These are phyloP conservation scores for Eupithecia insigniata DNA, from an alignment of 2,888 invertebrate genomes.

Conservation along the genomic window DNA sequence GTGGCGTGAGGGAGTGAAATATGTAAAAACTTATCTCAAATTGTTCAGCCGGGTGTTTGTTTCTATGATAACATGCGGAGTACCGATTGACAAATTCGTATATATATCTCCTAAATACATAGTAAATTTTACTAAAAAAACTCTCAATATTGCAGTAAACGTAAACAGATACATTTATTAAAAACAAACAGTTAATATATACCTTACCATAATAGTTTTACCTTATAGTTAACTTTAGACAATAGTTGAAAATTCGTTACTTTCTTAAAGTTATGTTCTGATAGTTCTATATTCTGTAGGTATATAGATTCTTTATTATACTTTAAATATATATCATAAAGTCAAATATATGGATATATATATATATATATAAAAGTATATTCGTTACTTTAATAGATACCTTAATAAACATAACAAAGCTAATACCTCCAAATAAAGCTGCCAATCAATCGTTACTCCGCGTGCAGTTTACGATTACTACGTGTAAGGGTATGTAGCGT, in stretches of 20 bases:
- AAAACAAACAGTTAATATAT: background rate
- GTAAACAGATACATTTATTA: background rate
- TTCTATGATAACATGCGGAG: background rate
- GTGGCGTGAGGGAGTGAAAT: background rate
- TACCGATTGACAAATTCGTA: background rate
- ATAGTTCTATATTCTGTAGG: too few species aligned
- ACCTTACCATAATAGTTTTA: too few species aligned
- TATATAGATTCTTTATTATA: too few species aligned
- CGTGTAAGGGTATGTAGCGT: constrained; percentile 2
- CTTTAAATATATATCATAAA: too few species aligned
- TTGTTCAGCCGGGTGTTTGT: background rate
- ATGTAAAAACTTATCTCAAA: background rate
- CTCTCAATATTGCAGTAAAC: background rate
- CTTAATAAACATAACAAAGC: background rate
- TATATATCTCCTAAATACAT: background rate
- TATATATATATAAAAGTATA: too few species aligned
- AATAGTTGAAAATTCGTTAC: too few species aligned
- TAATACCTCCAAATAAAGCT: background rate
- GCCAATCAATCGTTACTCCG: constrained; percentile 18
- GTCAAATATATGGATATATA: too few species aligned
- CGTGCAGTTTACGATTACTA: constrained; percentile 17
- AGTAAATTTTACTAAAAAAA: background rate
- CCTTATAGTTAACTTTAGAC: too few species aligned
- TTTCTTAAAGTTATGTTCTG: too few species aligned
- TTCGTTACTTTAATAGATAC: too few species aligned